Evolutionary conservation across 2,113 vertebrate species (phyloP).

Genomic region (Anguilla japonica): DNA sequence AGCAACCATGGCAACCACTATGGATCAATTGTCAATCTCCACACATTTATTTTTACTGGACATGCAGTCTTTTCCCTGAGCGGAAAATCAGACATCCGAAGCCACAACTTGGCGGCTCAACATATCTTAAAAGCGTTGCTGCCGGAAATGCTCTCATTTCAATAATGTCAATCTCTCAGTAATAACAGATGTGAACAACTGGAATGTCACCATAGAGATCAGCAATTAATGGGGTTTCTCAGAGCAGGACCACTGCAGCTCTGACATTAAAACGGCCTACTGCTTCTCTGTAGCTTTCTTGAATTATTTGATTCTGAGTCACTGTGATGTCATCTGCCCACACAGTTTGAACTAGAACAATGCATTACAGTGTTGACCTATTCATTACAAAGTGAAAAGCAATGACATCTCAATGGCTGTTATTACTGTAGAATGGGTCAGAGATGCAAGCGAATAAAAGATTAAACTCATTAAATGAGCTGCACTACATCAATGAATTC

Average conservation of each 20-base stretch:
- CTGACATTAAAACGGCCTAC: neutral
- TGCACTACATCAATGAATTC: neutral
- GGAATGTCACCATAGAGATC: neutral
- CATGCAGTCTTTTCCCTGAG: neutral
- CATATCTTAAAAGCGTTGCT: neutral
- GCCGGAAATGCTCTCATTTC: neutral
- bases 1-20: neutral
- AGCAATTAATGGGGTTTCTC: neutral
- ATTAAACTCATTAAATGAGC: neutral
- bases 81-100: neutral
- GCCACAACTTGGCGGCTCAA: neutral
- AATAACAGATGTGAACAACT: neutral
- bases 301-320: neutral
- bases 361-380: neutral
- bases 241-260: neutral
- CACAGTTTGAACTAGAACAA: neutral
- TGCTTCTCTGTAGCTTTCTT: neutral
- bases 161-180: neutral
- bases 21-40: slow-evolving; percentile 1
- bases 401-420: neutral
- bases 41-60: neutral
- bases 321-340: neutral
- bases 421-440: neutral
- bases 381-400: neutral
- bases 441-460: neutral